Evolutionary conservation across 2,888 invertebrate genomes (phyloP).

Genomic region (Hyles lineata): DNA sequence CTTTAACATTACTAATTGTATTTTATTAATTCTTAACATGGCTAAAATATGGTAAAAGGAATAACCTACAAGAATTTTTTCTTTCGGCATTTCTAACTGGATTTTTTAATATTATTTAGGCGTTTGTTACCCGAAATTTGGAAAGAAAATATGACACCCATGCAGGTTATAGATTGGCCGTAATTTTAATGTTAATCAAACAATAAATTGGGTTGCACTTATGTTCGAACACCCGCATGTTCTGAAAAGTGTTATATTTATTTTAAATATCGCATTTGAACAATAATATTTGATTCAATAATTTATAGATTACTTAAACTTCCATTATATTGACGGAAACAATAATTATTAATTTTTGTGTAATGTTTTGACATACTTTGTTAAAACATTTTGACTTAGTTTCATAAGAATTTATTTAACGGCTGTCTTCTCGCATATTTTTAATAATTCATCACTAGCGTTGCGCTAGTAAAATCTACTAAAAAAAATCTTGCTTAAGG

Average conservation of each 20-base stretch:
- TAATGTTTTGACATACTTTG: not conserved
- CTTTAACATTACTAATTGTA: not conserved
- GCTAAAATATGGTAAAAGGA: not conserved
- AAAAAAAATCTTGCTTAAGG: not conserved
- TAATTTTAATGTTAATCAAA: not conserved
- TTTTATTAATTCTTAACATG: not conserved
- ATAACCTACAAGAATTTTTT: conserved; percentile 30
- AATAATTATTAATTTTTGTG: not conserved
- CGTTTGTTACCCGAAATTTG: not conserved
- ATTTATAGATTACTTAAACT: not conserved
- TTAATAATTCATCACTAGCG: not conserved
- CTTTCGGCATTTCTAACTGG: not conserved
- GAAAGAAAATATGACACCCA: not conserved
- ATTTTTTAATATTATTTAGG: conserved; percentile 11
- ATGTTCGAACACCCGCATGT: conserved; percentile 23
- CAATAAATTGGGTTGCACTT: not conserved
- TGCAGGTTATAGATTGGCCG: not conserved
- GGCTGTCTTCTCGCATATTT: not conserved
- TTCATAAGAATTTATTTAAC: not conserved
- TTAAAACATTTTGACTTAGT: conserved; percentile 5
- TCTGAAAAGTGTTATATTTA: not conserved
- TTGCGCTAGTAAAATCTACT: not conserved
- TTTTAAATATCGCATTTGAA: not conserved
- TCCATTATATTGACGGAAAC: not conserved
- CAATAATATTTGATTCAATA: not conserved